Evolutionary conservation across 2,113 vertebrate genomes (phyloP), one percentile per base, ranked within the genome.

Genomic region (Cyprinodon variegatus): DNA sequence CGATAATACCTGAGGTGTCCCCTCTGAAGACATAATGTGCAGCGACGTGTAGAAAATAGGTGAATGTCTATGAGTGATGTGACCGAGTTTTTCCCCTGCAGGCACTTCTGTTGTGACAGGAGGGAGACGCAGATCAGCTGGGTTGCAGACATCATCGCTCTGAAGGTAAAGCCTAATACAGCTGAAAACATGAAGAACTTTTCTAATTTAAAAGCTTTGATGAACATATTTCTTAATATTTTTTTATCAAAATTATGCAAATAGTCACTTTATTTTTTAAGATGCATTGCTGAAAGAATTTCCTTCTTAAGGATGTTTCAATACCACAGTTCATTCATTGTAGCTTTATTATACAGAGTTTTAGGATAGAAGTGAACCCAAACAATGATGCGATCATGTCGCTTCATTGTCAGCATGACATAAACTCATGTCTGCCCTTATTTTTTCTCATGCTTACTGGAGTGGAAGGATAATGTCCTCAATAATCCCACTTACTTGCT

Each of bases 31-130:
- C 62, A 37, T 5, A 1, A 4, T 46, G 50, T 61, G 61, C 68
- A 63, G 11, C 2, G 53, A 59, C 38, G 63, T 79, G 85, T 61
- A 60, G 65, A 41, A 78, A 72, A 81, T 59, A 3, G 39, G 61
- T 61, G 72, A 17, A 73, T 75, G 64, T 48, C 38, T 46, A 73
- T 29, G 61, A 79, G 61, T 73, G 45, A 68, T 72, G 61, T 64
- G 36, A 61, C 45, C 22, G 36, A 37, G 63, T 53, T 71, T 72
- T 76, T 57, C 45, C 68, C 84, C 85, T 79, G 7, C 87, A 99
- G 97, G 97, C 93, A 96, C 81, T 94, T 98, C 78, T 98, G 96
- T 90, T 98, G 96, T 86, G 96, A 97, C 73, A 95, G 92, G 74
- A 93, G 84, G 78, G 95, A 96, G 81, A 88, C 79, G 0, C 96